A percentile compares a stretch with the other conserved stretches of the same genome.
Evolutionary conservation across 37 sponge, comb jelly and placozoan species (phyloP).

Genomic region (Crambe crambe): DNA sequence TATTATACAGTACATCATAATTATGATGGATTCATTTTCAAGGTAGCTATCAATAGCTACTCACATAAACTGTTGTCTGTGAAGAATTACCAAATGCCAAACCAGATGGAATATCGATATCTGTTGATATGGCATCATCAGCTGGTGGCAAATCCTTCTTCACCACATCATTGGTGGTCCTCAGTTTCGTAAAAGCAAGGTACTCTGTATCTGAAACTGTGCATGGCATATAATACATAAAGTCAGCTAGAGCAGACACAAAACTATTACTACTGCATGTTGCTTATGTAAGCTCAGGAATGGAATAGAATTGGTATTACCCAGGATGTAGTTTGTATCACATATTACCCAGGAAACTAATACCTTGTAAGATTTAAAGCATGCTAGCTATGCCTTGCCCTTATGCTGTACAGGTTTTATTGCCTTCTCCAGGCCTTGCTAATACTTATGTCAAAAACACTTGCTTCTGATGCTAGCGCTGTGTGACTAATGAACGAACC

Average conservation of each 20-base stretch:
- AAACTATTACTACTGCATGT: neutral
- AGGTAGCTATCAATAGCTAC: neutral
- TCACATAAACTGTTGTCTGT: constrained; percentile 9
- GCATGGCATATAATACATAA: neutral
- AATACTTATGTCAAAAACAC: too few species aligned
- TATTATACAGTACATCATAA: neutral
- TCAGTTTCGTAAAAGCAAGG: constrained; percentile 14
- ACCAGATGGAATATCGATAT: constrained; percentile 9
- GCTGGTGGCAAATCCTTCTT: neutral
- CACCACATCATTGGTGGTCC: constrained; percentile 1
- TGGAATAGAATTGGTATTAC: too few species aligned
- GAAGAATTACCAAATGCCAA: constrained; percentile 4
- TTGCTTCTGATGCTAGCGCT: too few species aligned
- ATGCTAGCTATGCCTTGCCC: too few species aligned
- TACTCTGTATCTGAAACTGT: constrained; percentile 7
- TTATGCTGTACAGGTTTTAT: too few species aligned
- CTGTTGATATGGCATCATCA: constrained; percentile 9
- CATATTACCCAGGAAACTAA: too few species aligned
- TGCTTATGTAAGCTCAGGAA: neutral
- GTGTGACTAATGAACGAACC: too few species aligned
- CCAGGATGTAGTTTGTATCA: too few species aligned
- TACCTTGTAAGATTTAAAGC: too few species aligned
- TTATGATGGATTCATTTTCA: neutral
- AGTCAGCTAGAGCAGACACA: neutral
- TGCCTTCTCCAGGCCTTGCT: too few species aligned